Conservation (phyloP, 92 coral and sea anemone species). For the Anthopleura xanthogrammica region DNA sequence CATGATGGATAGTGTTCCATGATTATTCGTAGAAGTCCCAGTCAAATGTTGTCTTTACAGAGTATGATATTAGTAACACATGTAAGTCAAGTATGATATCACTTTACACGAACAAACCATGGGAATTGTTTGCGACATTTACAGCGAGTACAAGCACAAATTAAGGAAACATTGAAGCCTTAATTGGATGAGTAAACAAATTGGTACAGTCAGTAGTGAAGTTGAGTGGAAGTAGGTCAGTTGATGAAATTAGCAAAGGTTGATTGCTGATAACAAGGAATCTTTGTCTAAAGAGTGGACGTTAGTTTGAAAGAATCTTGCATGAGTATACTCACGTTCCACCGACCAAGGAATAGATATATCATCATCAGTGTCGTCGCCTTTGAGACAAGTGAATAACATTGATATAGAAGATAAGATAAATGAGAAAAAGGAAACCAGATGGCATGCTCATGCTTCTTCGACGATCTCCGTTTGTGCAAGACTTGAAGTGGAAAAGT, state of each 20-base stretch:
- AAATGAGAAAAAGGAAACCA: slow-evolving; percentile 8
- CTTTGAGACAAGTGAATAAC: slow-evolving; percentile 17
- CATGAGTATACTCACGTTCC: slow-evolving; percentile 57
- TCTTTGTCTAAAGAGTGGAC: slow-evolving; percentile 2
- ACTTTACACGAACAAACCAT: too few relatives aligned
- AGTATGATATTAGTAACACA: too few relatives aligned
- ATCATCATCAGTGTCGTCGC: slow-evolving; percentile 67
- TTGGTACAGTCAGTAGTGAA: background rate
- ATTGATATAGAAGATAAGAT: slow-evolving; percentile 6
- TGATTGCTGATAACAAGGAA: background rate
- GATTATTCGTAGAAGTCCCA: too few relatives aligned
- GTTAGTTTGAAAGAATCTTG: slow-evolving; percentile 19
- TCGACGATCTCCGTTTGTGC: background rate
- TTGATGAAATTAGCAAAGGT: background rate
- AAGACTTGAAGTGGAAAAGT: background rate
- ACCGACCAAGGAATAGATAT: slow-evolving; percentile 78
- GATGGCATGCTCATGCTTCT: background rate
- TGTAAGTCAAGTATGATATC: too few relatives aligned
- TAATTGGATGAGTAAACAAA: background rate
- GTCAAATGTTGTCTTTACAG: too few relatives aligned
- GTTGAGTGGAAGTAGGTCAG: background rate
- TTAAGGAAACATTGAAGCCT: too few relatives aligned
- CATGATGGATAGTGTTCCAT: too few relatives aligned
- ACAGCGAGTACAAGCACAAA: too few relatives aligned
- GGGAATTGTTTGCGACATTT: too few relatives aligned